Conservation (phyloP, 92 coral and sea anemone genomes). For the Phenganax stokvisi region DNA sequence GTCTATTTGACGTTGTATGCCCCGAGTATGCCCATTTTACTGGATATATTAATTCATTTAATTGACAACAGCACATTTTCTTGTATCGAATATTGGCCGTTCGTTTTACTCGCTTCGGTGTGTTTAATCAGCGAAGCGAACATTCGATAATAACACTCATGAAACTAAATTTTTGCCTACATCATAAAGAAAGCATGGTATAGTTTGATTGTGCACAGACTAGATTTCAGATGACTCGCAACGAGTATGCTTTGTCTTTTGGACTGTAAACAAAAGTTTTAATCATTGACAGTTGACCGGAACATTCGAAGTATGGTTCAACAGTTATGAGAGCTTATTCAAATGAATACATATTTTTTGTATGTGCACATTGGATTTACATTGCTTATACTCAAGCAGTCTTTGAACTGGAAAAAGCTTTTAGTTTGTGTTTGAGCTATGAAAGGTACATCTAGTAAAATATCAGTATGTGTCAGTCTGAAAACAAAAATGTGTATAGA, state of each 20-base stretch:
- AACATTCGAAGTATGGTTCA: slow-evolving; percentile 1
- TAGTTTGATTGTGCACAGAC: background rate
- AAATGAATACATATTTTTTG: background rate
- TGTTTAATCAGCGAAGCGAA: slow-evolving; percentile 6
- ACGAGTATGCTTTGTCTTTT: background rate
- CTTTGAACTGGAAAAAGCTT: background rate
- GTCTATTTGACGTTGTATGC: background rate
- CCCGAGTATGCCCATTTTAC: background rate
- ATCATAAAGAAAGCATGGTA: background rate
- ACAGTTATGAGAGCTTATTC: background rate
- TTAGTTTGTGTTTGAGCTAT: background rate
- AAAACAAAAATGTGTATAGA: background rate
- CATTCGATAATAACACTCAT: background rate
- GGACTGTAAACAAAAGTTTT: background rate
- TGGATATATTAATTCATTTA: background rate
- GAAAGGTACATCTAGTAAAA: background rate
- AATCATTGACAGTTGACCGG: slow-evolving; percentile 16
- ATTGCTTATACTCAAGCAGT: background rate
- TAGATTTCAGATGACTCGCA: background rate
- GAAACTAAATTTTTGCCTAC: background rate
- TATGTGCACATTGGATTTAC: background rate
- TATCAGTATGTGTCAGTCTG: background rate
- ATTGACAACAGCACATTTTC: background rate
- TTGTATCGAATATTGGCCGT: background rate
- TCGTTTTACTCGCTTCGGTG: slow-evolving; percentile 9